These are phyloP conservation scores for Caerostris darwini DNA, from an alignment of 1,140 invertebrate genomes.

Conservation along the genomic window DNA sequence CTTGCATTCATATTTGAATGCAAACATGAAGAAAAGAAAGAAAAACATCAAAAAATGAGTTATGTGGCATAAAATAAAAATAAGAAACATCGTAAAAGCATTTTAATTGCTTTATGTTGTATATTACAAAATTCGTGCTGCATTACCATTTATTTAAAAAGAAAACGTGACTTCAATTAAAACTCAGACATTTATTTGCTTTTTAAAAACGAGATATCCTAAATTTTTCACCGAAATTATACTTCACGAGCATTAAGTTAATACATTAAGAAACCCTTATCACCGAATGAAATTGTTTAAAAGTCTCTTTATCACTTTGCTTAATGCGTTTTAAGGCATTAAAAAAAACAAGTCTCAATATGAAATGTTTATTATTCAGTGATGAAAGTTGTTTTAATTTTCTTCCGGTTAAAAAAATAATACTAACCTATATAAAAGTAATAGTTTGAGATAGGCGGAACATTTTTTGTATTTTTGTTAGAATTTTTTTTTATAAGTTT, in stretches of 20 bases:
- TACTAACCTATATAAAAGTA: too few relatives aligned
- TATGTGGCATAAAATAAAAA: too few relatives aligned
- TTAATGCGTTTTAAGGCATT: background rate
- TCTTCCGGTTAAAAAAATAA: background rate
- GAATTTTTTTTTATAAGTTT: too few relatives aligned
- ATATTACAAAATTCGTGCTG: background rate
- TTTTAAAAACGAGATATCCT: background rate
- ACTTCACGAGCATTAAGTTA: background rate
- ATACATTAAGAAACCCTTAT: slow-evolving; percentile 9
- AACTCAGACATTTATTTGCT: background rate
- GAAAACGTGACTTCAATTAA: background rate
- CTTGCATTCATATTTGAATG: too few relatives aligned
- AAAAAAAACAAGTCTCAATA: background rate
- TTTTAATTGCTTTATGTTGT: too few relatives aligned
- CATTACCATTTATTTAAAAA: background rate
- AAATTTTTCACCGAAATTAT: background rate
- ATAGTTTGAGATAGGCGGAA: too few relatives aligned
- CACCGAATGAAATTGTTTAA: background rate
- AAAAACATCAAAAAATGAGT: too few relatives aligned
- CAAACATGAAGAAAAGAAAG: too few relatives aligned
- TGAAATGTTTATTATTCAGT: background rate
- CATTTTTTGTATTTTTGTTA: too few relatives aligned
- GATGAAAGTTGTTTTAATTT: background rate
- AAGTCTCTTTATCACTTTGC: background rate
- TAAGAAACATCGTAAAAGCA: too few relatives aligned